Evolutionary conservation across 2,888 invertebrate species (phyloP).

Genomic region (Drosophila macrospina): DNA sequence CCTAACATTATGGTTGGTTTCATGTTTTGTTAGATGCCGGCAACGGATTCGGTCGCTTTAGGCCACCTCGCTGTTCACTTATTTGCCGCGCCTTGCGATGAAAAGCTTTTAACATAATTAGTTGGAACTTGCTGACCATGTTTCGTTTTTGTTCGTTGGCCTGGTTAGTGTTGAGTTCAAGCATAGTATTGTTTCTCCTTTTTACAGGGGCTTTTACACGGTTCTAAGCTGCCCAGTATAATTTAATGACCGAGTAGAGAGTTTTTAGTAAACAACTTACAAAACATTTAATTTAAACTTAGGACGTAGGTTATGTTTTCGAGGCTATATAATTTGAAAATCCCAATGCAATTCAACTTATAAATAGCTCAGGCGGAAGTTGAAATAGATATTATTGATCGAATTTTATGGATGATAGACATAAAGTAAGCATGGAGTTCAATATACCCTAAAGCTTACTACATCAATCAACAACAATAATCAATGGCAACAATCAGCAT

Average conservation of each 20-base stretch:
- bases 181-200: constrained; percentile 49
- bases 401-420: constrained; percentile 48
- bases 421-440: constrained; percentile 45
- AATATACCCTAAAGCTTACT: constrained; percentile 35
- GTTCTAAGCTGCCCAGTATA: not conserved
- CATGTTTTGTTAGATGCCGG: constrained; percentile 56
- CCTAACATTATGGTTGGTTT: constrained; percentile 48
- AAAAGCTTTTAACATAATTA: constrained; percentile 85
- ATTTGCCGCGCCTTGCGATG: constrained; percentile 62
- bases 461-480: constrained; percentile 11
- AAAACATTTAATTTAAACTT: constrained; percentile 8
- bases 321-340: constrained; percentile 4
- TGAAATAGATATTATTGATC: constrained; percentile 57
- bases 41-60: constrained; percentile 27
- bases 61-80: constrained; percentile 45
- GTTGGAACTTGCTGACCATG: constrained; percentile 85
- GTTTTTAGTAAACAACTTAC: constrained; percentile 17
- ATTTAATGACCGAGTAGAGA: constrained; percentile 18
- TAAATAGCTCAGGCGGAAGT: constrained; percentile 52
- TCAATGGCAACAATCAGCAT: constrained; percentile 42
- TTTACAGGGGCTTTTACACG: not conserved
- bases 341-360: constrained; percentile 6
- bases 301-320: not conserved
- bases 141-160: constrained; percentile 83
- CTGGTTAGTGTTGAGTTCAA: constrained; percentile 83